Conservation (phyloP, 2,113 vertebrate species). For the Tetraodon nigroviridis region DNA sequence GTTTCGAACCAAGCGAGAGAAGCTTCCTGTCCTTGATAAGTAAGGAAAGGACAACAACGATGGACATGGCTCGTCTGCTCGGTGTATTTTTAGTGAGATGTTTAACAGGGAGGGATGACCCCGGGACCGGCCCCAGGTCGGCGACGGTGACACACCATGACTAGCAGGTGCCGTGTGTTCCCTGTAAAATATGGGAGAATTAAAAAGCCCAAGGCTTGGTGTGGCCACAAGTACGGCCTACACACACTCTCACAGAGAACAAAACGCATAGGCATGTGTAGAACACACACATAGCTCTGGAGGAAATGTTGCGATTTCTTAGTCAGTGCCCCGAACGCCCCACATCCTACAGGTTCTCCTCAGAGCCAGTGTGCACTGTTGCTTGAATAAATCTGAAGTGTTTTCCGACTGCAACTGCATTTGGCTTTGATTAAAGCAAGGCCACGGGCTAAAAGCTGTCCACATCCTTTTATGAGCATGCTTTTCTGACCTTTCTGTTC, state of each 20-base stretch:
- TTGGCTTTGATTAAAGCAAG: slow-evolving; percentile 74
- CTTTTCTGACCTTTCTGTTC: slow-evolving; percentile 77
- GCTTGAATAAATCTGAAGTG: slow-evolving; percentile 75
- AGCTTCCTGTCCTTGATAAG: slow-evolving; percentile 32
- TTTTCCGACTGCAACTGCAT: slow-evolving; percentile 71
- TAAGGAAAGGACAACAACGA: slow-evolving; percentile 3
- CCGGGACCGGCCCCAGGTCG: slow-evolving; percentile 36
- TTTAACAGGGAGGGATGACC: slow-evolving; percentile 9
- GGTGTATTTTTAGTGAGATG: background rate
- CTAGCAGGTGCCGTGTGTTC: slow-evolving; percentile 67
- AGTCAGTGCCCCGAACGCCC: slow-evolving; percentile 65
- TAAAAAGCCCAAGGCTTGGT: slow-evolving; percentile 55
- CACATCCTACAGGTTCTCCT: slow-evolving; percentile 68
- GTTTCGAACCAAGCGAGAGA: slow-evolving; percentile 3
- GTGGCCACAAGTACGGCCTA: slow-evolving; percentile 47
- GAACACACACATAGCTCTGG: slow-evolving; percentile 37
- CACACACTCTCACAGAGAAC: slow-evolving; percentile 2
- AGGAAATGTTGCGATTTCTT: slow-evolving; percentile 66
- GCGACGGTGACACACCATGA: slow-evolving; percentile 54
- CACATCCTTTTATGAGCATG: slow-evolving; percentile 70
- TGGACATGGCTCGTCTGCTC: slow-evolving; percentile 3
- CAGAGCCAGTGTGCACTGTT: slow-evolving; percentile 71
- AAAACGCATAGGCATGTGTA: background rate
- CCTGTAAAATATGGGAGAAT: slow-evolving; percentile 49
- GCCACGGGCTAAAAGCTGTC: slow-evolving; percentile 77